Evolutionary conservation across 2,113 vertebrate genomes (phyloP).

Genomic region (Labeo catla): DNA sequence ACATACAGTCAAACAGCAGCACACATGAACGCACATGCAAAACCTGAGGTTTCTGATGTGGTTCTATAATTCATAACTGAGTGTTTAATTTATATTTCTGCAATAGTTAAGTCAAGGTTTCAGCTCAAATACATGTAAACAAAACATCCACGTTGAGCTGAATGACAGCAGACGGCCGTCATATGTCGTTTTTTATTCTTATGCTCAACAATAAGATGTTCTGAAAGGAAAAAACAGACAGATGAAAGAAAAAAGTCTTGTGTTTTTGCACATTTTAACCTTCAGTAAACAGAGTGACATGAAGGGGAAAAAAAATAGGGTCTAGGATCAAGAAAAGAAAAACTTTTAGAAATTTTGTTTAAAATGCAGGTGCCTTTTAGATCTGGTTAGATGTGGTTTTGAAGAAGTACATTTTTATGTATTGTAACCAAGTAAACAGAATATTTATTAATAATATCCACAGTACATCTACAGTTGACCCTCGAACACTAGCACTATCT

Average conservation of each 20-base stretch:
- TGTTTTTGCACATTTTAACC: background rate
- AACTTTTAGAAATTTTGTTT: background rate
- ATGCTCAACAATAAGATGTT: background rate
- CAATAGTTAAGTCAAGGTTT: background rate
- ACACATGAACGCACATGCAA: background rate
- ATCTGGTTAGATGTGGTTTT: background rate
- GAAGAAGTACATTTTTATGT: background rate
- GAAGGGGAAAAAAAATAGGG: background rate
- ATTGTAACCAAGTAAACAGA: background rate
- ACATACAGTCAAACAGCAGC: background rate
- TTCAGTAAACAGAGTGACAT: background rate
- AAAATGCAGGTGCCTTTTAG: background rate
- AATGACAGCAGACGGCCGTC: background rate
- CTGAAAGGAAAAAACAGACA: background rate
- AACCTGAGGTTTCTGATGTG: background rate
- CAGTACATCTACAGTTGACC: no score
- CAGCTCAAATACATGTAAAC: background rate
- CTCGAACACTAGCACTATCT: no score
- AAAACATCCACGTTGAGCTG: background rate
- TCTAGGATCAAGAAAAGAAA: background rate
- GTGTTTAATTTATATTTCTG: background rate
- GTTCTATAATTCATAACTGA: background rate
- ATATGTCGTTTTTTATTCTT: background rate
- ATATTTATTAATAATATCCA: background rate
- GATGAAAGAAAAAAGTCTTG: slow-evolving; percentile 1